Conservation (phyloP, 2,888 invertebrate genomes). For the Spisula solida region DNA sequence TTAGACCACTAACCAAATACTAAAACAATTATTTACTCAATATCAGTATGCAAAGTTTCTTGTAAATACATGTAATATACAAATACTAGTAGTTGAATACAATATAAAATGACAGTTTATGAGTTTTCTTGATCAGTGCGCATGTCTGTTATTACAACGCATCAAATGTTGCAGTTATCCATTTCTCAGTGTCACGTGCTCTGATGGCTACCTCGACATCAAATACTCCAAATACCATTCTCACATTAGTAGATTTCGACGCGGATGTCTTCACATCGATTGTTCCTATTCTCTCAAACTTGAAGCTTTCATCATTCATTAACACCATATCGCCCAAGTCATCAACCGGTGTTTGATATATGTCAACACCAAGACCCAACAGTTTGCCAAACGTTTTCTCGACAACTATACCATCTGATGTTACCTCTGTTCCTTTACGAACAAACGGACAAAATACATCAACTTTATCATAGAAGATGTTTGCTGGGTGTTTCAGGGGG, state of each 20-base stretch:
- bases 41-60: no score
- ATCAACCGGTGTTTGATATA: background rate
- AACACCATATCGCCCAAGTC: background rate
- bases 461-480: background rate
- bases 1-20: no score
- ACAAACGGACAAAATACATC: background rate
- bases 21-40: no score
- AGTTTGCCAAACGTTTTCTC: background rate
- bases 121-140: no score
- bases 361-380: background rate
- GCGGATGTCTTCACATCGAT: background rate
- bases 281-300: background rate
- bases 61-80: no score
- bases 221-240: background rate
- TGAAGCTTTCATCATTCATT: background rate
- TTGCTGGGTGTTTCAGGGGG: background rate
- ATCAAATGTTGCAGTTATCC: background rate
- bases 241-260: background rate
- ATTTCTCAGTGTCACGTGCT: background rate
- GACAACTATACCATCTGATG: background rate
- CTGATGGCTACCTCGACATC: background rate
- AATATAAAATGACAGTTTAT: no score
- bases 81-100: no score
- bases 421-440: background rate
- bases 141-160: background rate